A percentile compares a stretch with the other conserved stretches of the same genome.
Conservation (phyloP, 1,140 invertebrate species). For the Zaprionus ghesquierei region DNA sequence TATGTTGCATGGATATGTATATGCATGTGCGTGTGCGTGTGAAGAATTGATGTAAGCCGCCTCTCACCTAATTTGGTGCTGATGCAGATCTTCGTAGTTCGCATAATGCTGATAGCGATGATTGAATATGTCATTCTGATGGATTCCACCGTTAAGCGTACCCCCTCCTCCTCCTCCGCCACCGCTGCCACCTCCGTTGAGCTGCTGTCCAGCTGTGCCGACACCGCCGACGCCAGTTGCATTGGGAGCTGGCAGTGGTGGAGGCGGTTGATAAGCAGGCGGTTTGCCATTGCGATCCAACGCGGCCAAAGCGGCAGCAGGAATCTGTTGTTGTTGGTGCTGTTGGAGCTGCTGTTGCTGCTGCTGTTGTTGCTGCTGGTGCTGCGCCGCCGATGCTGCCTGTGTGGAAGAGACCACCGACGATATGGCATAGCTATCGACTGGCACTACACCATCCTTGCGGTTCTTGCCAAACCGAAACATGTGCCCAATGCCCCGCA, state of each 20-base stretch:
- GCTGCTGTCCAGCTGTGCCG: not conserved
- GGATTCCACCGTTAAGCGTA: constrained; percentile 69
- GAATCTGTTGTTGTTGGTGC: constrained; percentile 55
- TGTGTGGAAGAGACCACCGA: constrained; percentile 54
- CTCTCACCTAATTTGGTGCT: constrained; percentile 84
- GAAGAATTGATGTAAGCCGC: not conserved
- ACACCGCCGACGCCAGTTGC: constrained; percentile 24
- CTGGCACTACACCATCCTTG: constrained; percentile 85
- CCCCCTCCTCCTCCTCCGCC: not conserved
- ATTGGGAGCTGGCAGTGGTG: constrained; percentile 74
- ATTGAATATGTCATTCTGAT: constrained; percentile 82
- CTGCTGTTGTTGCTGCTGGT: constrained; percentile 38
- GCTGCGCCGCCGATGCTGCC: constrained; percentile 13
- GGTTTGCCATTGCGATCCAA: constrained; percentile 74
- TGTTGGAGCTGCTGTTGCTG: constrained; percentile 24
- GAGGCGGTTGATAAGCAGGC: constrained; percentile 79
- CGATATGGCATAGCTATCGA: constrained; percentile 80
- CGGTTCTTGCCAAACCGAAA: constrained; percentile 92
- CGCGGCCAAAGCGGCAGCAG: constrained; percentile 68
- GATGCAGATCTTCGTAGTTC: constrained; percentile 92
- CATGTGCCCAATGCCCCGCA: constrained; percentile 92
- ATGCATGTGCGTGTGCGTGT: not conserved
- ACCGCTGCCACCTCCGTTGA: constrained; percentile 26
- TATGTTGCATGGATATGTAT: not conserved
- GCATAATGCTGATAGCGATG: constrained; percentile 89